Evolutionary conservation across 2,888 invertebrate genomes (phyloP), one percentile per base, ranked within the genome.

Genomic region (Camptogramma bilineatum): DNA sequence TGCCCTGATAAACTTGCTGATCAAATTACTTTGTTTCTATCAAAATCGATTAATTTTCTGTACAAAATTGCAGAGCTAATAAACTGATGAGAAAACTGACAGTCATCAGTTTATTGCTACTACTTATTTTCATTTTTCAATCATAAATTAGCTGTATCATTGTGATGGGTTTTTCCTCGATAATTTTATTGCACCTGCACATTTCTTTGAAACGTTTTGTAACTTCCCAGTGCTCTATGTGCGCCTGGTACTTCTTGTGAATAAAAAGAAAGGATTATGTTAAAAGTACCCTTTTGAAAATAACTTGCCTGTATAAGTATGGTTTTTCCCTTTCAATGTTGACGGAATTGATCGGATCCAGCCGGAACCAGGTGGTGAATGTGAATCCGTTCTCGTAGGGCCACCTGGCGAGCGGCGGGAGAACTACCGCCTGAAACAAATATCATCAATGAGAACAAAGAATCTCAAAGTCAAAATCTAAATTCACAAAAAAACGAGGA

Each of bases 381-480:
- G 99, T 99, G 95, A 99, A 99, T 65, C 99, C 99, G 93, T 96
- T 99, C 93, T 99, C 99, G 93, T 99, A 98, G 42, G 99, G 99
- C 99, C 99, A 99, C 88, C 98, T 96, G 70, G 99, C 98, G 83
- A 99, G 94, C 17, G 99, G 99, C 57, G 99, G 99, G 81, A 99
- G 94, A 51, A 99, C 98, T 81, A 99, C 95, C 66, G 99, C 99
- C 99, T 99, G 94, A 2, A 94, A 94, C 80, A 82, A 77, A 80
- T 53, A 24, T 17, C 4, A 42, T 17, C 17, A 18, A 24, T 55
- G 13, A 55, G 31, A 0, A 47, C 7, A 48, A 34, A 56, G 19
- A 24, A 17, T 44, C 34, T 9, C 8, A 10, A 39, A n/a, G n/a
- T n/a, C n/a, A n/a, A n/a, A n/a, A n/a, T n/a, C n/a, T n/a, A n/a